Conservation (phyloP, 2,888 invertebrate genomes). For the Sarcophaga carnaria region DNA sequence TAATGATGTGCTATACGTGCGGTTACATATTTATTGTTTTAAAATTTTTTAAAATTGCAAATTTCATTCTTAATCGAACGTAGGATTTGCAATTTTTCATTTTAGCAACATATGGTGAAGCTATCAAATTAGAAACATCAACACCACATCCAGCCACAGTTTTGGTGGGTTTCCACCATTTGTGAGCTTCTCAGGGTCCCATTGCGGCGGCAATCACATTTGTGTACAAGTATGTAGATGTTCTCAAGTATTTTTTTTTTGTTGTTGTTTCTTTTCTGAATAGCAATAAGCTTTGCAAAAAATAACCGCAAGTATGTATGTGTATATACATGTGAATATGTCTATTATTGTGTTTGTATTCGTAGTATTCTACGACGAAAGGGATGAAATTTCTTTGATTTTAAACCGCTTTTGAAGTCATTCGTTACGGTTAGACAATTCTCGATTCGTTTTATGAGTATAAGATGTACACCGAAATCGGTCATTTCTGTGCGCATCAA, state of each 20-base stretch:
- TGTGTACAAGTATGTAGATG: constrained; percentile 10
- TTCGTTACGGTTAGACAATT: constrained; percentile 64
- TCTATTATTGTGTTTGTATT: constrained; percentile 10
- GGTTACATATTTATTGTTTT: constrained; percentile 69
- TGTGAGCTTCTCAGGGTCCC: constrained; percentile 57
- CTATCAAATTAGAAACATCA: constrained; percentile 75
- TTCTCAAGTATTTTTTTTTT: constrained; percentile 16
- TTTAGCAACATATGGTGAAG: constrained; percentile 75
- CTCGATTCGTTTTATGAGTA: not conserved
- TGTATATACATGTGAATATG: too few relatives aligned
- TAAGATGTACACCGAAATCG: constrained; percentile 22
- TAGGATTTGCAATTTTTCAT: constrained; percentile 73
- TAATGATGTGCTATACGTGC: constrained; percentile 72
- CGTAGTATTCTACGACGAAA: not conserved
- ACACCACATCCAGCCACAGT: constrained; percentile 62
- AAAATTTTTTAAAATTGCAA: constrained; percentile 67
- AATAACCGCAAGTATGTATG: constrained; percentile 49
- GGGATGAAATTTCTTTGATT: constrained; percentile 59
- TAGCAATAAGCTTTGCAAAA: constrained; percentile 51
- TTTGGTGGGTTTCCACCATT: constrained; percentile 37
- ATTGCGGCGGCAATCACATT: constrained; percentile 48
- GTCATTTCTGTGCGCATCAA: constrained; percentile 69
- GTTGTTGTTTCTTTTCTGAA: not conserved
- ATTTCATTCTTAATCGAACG: constrained; percentile 61
- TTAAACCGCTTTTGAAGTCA: constrained; percentile 61